A percentile compares a stretch with the other conserved stretches of the same genome.
Evolutionary conservation across 1,140 invertebrate species (phyloP).

Genomic region (Drosophila jambulina): DNA sequence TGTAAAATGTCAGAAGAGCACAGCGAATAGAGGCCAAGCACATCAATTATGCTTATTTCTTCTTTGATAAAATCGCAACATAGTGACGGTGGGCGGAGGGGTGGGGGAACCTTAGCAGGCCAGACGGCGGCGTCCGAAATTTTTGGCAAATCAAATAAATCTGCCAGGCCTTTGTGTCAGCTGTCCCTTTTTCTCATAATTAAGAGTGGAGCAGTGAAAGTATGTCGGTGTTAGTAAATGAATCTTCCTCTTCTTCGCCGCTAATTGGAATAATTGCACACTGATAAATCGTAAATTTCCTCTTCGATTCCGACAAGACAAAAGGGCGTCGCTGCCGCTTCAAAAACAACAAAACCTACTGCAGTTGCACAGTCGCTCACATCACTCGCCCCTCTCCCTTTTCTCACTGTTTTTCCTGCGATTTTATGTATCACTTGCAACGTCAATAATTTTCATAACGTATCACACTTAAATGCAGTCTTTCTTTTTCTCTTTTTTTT

Average conservation of each 20-base stretch:
- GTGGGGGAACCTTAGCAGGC: constrained; percentile 1
- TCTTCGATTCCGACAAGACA: constrained; percentile 44
- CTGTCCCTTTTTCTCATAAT: constrained; percentile 57
- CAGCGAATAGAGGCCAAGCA: constrained; percentile 65
- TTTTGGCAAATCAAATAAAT: constrained; percentile 72
- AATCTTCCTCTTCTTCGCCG: constrained; percentile 4
- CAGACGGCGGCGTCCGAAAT: constrained; percentile 64
- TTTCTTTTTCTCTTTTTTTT: constrained; percentile 62
- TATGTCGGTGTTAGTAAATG: constrained; percentile 35
- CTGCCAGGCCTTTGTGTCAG: constrained; percentile 35
- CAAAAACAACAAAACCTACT: constrained; percentile 63
- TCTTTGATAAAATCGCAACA: constrained; percentile 74
- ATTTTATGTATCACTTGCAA: constrained; percentile 66
- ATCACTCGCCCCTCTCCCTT: not conserved
- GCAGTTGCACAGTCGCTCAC: constrained; percentile 41
- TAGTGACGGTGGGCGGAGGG: constrained; percentile 11
- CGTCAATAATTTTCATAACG: constrained; percentile 76
- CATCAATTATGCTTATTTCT: constrained; percentile 81
- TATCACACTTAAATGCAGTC: constrained; percentile 72
- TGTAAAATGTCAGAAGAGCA: constrained; percentile 66
- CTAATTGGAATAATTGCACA: constrained; percentile 67
- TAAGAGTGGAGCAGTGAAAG: constrained; percentile 61
- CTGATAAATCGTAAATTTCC: constrained; percentile 31
- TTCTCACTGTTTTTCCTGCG: constrained; percentile 30
- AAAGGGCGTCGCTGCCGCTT: constrained; percentile 71